Percentiles rank a stretch among this genome's conserved stretches.
phyloP scores from a whole-genome alignment of 2,113 vertebrate species.

The Perca schrenkii region DNA sequence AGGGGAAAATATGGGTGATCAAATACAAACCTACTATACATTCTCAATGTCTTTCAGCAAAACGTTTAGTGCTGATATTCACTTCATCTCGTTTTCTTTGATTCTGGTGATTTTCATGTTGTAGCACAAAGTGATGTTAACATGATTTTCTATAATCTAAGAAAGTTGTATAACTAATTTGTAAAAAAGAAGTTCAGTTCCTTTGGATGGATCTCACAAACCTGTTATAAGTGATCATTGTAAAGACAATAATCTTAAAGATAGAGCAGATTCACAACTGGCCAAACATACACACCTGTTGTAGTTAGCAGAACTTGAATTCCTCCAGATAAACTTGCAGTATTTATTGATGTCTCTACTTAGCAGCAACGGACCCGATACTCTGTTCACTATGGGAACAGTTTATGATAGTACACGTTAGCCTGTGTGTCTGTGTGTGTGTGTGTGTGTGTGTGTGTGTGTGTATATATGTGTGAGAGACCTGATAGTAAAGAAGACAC shows the following conservation, averaged over 20 bases:
- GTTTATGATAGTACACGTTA: background rate
- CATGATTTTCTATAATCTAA: background rate
- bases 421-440: background rate
- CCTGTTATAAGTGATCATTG: background rate
- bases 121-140: background rate
- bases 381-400: slow-evolving; percentile 71
- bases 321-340: slow-evolving; percentile 86
- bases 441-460: background rate
- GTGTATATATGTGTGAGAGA: slow-evolving; percentile 23
- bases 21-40: background rate
- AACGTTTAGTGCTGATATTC: background rate
- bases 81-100: no score
- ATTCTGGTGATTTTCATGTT: background rate
- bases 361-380: slow-evolving; percentile 70
- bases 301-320: slow-evolving; percentile 76
- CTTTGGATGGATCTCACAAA: background rate
- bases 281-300: slow-evolving; percentile 75
- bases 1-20: background rate
- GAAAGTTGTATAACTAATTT: background rate
- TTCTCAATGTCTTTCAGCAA: background rate
- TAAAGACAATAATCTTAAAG: background rate
- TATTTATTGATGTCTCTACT: slow-evolving; percentile 84
- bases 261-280: background rate
- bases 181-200: background rate
- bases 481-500: slow-evolving; percentile 83